Base-by-base conservation (phyloP, 1,140 invertebrate species). In the Zaprionus ornatus region DNA sequence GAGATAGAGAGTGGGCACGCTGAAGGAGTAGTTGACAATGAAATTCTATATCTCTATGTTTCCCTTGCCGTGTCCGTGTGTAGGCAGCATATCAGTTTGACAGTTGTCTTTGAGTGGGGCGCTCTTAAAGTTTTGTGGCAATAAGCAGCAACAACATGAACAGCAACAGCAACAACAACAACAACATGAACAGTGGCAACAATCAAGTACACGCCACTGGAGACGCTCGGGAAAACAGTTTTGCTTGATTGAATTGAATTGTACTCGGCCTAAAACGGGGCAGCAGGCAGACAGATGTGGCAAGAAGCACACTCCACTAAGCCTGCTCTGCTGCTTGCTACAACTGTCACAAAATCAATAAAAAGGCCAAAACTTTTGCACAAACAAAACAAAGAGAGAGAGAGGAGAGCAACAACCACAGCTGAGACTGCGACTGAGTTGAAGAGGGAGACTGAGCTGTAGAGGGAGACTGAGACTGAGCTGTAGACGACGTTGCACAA, bases 261-360 rank as follows among this genome's bases (percentile, higher is more conserved):
- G 82, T 73, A 76, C 82, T 70, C 70, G 71, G 83, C 72, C 84
- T 82, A 72, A 84, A 69, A 77, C 61, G 63, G 71, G 79, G 75
- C 76, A 71, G 57, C 45, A 63, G 52, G 62, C 55, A 10, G 12
- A 23, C 52, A 59, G 21, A 17, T 42, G 21, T 9, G 40, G 23
- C 13, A 56, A 13, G 17, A 64, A 48, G 3, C 9, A 50, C 10
- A 13, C 55, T 15, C 13, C n/a, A 23, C 40, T 42, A 25, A 19
- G 32, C 57, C 27, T 29, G 40, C 72, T 62, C 29, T 68, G 64
- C 80, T 42, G 40, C n/a, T 45, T 10, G n/a, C 40, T 17, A 71
- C 77, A 83, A 84, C 83, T 87, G 83, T 88, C 80, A 75, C 83
- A 87, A 87, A 87, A 87, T 87, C 84, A 87, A 87, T 87, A 87